These are phyloP conservation scores for Heteromormyrus szaboi DNA, from an alignment of 2,797 vertebrate species.

Conservation along the genomic window DNA sequence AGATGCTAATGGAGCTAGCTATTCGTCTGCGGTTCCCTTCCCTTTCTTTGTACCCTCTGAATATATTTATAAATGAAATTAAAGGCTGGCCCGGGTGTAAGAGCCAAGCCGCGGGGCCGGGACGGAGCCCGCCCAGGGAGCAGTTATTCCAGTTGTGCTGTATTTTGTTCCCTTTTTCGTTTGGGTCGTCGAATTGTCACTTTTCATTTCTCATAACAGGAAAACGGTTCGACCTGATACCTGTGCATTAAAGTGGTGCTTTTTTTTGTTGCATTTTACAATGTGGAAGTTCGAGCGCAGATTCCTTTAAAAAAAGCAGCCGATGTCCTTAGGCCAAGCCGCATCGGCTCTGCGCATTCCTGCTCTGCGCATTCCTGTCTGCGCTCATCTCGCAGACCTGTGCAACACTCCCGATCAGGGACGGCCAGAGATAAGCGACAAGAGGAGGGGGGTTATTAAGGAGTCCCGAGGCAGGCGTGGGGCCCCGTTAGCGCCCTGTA, in stretches of 20 bases:
- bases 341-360: neutral
- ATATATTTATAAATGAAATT: conserved; percentile 67
- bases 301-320: neutral
- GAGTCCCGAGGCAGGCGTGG: conserved; percentile 30
- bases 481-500: conserved; percentile 1
- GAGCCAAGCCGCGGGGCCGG: conserved; percentile 40
- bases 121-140: conserved; percentile 42
- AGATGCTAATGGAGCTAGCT: conserved; percentile 70
- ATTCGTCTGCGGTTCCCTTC: conserved; percentile 66
- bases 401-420: conserved; percentile 36
- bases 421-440: conserved; percentile 34
- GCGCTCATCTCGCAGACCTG: conserved; percentile 29
- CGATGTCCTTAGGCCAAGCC: neutral
- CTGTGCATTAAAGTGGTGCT: neutral
- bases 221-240: neutral
- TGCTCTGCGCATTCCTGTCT: neutral
- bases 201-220: neutral
- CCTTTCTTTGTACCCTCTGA: conserved; percentile 52
- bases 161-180: neutral
- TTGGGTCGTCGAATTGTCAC: neutral
- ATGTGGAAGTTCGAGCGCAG: neutral
- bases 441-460: conserved; percentile 34
- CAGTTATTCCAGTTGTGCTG: conserved; percentile 24
- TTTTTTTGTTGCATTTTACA: neutral
- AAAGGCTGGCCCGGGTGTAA: conserved; percentile 44